Conservation (phyloP, 2,797 vertebrate species). For the Sphenopsis melanotis region DNA sequence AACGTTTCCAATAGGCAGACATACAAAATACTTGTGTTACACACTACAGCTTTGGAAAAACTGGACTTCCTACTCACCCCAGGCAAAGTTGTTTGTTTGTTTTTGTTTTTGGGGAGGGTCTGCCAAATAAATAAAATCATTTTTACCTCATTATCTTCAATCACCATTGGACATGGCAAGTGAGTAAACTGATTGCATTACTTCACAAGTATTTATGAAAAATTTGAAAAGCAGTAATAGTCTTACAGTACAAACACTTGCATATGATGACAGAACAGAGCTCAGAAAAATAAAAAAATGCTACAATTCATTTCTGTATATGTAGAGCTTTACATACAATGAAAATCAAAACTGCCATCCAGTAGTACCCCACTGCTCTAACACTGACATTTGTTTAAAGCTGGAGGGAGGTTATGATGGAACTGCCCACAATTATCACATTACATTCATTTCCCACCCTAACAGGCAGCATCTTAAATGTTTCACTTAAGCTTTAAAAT, state of each 20-base stretch:
- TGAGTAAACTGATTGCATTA: conserved; percentile 63
- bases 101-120: conserved; percentile 66
- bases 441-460: not conserved
- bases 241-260: conserved; percentile 52
- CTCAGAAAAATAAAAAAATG: not conserved
- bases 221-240: conserved; percentile 49
- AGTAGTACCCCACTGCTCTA: not conserved
- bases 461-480: not conserved
- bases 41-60: conserved; percentile 66
- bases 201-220: conserved; percentile 42
- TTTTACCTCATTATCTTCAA: conserved; percentile 70
- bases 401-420: not conserved
- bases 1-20: conserved; percentile 60
- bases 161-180: conserved; percentile 63
- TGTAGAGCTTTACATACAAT: conserved; percentile 3
- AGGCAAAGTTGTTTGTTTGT: conserved; percentile 69
- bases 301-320: not conserved
- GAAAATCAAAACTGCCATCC: not conserved
- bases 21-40: conserved; percentile 66
- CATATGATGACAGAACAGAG: conserved; percentile 16
- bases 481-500: not conserved
- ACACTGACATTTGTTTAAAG: not conserved
- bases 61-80: conserved; percentile 67
- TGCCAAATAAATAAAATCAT: conserved; percentile 71
- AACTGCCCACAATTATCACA: not conserved